phyloP scores from a whole-genome alignment of 2,888 invertebrate genomes.

The Conomelus anceps region DNA sequence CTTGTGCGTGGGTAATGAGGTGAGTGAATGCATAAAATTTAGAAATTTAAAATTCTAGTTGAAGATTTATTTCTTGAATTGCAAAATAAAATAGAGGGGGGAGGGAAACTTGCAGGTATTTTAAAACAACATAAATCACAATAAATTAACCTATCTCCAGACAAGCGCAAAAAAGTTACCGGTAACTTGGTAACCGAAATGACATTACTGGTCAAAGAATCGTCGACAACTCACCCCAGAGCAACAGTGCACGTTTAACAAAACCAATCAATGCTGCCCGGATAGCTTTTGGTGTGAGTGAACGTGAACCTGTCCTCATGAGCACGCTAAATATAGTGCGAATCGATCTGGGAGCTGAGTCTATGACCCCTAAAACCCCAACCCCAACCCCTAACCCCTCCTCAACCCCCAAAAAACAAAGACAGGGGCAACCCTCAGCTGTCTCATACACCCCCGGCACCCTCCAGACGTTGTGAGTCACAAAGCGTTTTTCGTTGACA shows the following conservation, averaged over 20 bases:
- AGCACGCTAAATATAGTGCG: neutral
- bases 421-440: neutral
- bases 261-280: neutral
- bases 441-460: neutral
- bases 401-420: neutral
- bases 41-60: no score
- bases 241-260: neutral
- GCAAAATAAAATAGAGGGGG: no score
- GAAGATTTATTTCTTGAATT: no score
- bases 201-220: neutral
- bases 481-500: neutral
- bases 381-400: neutral
- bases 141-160: neutral
- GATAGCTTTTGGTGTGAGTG: neutral
- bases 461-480: neutral
- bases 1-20: no score
- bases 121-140: neutral
- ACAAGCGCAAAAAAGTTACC: neutral
- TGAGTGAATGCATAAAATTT: no score
- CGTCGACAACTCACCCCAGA: neutral
- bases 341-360: neutral
- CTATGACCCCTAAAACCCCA: neutral
- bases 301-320: neutral
- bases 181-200: no score
- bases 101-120: no score